These are phyloP conservation scores for Paradoxurus hermaphroditus DNA, from an alignment of 2,113 vertebrate genomes.

Conservation along the genomic window DNA sequence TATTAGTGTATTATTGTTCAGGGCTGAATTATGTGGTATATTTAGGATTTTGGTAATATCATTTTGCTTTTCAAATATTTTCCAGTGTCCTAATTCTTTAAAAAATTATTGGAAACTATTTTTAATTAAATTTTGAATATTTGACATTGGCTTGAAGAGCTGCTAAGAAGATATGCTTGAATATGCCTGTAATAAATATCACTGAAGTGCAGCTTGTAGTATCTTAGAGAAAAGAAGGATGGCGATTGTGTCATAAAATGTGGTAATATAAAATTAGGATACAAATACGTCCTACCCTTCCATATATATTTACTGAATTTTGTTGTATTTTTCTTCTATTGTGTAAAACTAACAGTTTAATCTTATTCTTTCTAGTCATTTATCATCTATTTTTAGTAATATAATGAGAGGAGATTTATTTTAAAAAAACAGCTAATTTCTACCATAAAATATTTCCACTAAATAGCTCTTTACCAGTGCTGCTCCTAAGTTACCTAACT, in stretches of 20 bases:
- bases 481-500: neutral
- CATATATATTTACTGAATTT: neutral
- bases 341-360: neutral
- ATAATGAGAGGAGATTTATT: neutral
- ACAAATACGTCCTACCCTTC: conserved; percentile 45
- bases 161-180: neutral
- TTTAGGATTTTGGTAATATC: conserved; percentile 72
- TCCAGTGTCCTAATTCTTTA: conserved; percentile 72
- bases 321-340: neutral
- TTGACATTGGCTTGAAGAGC: conserved; percentile 17
- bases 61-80: conserved; percentile 75
- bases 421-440: neutral
- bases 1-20: conserved; percentile 77
- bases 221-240: conserved; percentile 29
- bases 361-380: neutral
- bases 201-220: conserved; percentile 22
- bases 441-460: neutral
- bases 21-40: conserved; percentile 61
- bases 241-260: neutral
- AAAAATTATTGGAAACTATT: neutral
- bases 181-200: conserved; percentile 48
- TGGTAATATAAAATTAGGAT: conserved; percentile 30
- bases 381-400: neutral
- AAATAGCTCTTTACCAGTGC: neutral
- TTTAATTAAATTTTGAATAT: conserved; percentile 49